phyloP scores from a whole-genome alignment of 2,888 invertebrate genomes.

The Hoplodrina blanda region DNA sequence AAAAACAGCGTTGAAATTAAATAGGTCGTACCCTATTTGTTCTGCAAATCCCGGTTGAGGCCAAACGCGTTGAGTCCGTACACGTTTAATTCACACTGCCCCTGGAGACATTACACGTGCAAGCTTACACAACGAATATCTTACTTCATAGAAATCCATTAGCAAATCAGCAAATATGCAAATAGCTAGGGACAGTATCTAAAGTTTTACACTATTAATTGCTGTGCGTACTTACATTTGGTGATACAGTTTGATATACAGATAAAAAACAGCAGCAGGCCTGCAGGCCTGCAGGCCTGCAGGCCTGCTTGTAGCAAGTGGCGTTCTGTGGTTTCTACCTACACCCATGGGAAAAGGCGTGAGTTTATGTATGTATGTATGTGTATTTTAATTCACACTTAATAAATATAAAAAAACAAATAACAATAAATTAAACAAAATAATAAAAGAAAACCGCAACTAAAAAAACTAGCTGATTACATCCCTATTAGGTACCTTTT shows the following conservation, averaged over 20 bases:
- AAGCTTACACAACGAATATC: conserved; percentile 26
- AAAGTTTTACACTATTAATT: conserved; percentile 13
- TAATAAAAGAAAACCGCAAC: too few species aligned
- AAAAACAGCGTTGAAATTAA: not conserved
- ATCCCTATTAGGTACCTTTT: too few species aligned
- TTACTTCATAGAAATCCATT: conserved; percentile 55
- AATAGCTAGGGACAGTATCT: conserved; percentile 12
- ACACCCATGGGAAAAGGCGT: too few species aligned
- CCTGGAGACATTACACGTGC: conserved; percentile 4
- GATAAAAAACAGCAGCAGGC: too few species aligned
- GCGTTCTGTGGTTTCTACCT: too few species aligned
- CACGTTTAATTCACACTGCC: conserved; percentile 13
- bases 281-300: too few species aligned
- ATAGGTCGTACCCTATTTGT: not conserved
- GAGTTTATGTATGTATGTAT: too few species aligned
- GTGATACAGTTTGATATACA: not conserved
- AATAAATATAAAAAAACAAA: too few species aligned
- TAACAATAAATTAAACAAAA: too few species aligned
- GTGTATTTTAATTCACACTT: too few species aligned
- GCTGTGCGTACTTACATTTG: conserved; percentile 17
- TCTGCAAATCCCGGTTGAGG: not conserved
- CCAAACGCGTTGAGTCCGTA: not conserved
- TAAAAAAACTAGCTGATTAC: too few species aligned
- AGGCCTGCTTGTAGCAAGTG: too few species aligned
- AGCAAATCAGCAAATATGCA: conserved; percentile 42